phyloP scores from a whole-genome alignment of 2,113 vertebrate species.

The Oceanodroma tethys region DNA sequence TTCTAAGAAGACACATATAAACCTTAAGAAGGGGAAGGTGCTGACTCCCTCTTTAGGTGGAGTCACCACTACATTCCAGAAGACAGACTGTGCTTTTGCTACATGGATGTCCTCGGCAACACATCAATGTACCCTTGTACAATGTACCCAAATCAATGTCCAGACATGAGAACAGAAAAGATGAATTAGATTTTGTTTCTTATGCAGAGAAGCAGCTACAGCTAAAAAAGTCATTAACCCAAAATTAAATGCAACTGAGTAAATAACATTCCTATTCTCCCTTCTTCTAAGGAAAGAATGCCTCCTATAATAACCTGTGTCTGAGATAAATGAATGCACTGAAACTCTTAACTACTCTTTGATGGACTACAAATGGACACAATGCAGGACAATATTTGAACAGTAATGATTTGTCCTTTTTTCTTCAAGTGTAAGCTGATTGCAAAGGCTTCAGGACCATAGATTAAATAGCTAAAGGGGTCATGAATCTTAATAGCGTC shows the following conservation, averaged over 20 bases:
- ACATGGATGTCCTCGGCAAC: background rate
- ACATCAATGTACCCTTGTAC: background rate
- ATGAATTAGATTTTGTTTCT: slow-evolving; percentile 39
- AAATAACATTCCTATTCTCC: slow-evolving; percentile 57
- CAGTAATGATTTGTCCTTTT: slow-evolving; percentile 75
- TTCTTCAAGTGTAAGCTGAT: slow-evolving; percentile 74
- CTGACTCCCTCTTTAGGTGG: background rate
- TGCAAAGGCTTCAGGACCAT: slow-evolving; percentile 49
- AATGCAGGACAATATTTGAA: slow-evolving; percentile 73
- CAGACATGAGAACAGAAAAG: slow-evolving; percentile 18
- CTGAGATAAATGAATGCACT: slow-evolving; percentile 74
- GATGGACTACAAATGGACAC: slow-evolving; percentile 65
- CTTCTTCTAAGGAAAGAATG: slow-evolving; percentile 56
- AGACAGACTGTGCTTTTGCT: background rate
- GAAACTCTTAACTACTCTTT: slow-evolving; percentile 71
- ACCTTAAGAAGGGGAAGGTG: background rate
- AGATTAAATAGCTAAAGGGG: slow-evolving; percentile 74
- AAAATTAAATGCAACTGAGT: slow-evolving; percentile 64
- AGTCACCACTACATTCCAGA: background rate
- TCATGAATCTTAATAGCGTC: slow-evolving; percentile 82
- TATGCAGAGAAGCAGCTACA: slow-evolving; percentile 48
- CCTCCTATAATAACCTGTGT: slow-evolving; percentile 60
- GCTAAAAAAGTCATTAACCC: slow-evolving; percentile 51
- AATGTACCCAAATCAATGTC: background rate
- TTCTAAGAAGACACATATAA: background rate